These are phyloP conservation scores for Andricus curvator DNA, from an alignment of 2,888 invertebrate genomes.

Conservation along the genomic window DNA sequence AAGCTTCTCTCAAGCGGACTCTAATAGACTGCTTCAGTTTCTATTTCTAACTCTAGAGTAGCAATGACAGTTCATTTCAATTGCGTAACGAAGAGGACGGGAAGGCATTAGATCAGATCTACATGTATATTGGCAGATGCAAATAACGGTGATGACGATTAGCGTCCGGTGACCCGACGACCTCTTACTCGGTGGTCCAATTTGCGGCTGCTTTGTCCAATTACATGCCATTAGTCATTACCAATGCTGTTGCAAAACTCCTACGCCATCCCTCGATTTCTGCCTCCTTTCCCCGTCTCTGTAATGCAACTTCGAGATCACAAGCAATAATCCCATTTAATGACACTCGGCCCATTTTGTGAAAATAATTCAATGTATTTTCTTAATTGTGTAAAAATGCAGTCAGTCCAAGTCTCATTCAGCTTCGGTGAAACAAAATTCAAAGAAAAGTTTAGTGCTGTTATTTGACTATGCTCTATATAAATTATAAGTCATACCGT, in stretches of 20 bases:
- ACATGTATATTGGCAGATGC: constrained; percentile 56
- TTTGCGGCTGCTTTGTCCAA: constrained; percentile 78
- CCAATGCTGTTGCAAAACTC: constrained; percentile 70
- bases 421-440: too few relatives aligned
- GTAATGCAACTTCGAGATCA: constrained; percentile 29
- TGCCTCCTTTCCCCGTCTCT: constrained; percentile 42
- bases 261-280: constrained; percentile 61
- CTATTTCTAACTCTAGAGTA: constrained; percentile 14
- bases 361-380: background rate
- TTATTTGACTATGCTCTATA: too few relatives aligned
- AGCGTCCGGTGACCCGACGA: constrained; percentile 66
- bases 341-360: background rate
- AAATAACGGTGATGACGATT: constrained; percentile 66
- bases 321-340: constrained; percentile 19
- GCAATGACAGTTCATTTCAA: constrained; percentile 1
- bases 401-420: background rate
- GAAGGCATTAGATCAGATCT: constrained; percentile 47
- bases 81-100: constrained; percentile 41
- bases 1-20: background rate
- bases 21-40: constrained; percentile 6
- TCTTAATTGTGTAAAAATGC: background rate
- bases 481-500: too few relatives aligned
- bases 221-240: constrained; percentile 73
- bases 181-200: constrained; percentile 76
- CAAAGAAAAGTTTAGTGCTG: too few relatives aligned